These are phyloP conservation scores for Micromussa lordhowensis DNA, from an alignment of 92 coral and sea anemone species.

Conservation along the genomic window DNA sequence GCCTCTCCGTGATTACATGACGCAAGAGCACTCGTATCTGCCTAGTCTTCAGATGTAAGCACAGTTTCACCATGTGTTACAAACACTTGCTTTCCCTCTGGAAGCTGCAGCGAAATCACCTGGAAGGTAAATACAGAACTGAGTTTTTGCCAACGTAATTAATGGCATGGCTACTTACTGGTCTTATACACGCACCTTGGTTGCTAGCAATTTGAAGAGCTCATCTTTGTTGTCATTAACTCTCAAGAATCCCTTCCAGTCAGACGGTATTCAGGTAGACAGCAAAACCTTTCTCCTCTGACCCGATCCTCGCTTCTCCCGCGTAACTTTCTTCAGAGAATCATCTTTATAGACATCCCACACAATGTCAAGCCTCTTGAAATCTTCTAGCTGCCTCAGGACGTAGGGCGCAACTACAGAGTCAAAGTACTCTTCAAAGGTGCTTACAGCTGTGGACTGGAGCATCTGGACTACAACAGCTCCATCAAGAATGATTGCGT, in stretches of 20 bases:
- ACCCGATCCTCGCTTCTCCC: slow-evolving; percentile 75
- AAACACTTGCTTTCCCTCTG: slow-evolving; percentile 60
- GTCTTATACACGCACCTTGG: slow-evolving; percentile 15
- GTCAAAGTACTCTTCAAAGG: slow-evolving; percentile 68
- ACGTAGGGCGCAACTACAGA: slow-evolving; percentile 66
- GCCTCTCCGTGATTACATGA: slow-evolving; percentile 70
- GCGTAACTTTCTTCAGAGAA: slow-evolving; percentile 57
- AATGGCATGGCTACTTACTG: slow-evolving; percentile 6
- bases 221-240: slow-evolving; percentile 72
- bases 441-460: slow-evolving; percentile 56
- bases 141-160: background rate
- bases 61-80: slow-evolving; percentile 45
- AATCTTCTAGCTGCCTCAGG: slow-evolving; percentile 49
- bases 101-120: slow-evolving; percentile 46
- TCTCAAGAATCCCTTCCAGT: slow-evolving; percentile 75
- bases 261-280: slow-evolving; percentile 55
- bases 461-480: slow-evolving; percentile 76
- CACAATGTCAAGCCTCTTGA: slow-evolving; percentile 66
- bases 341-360: slow-evolving; percentile 69
- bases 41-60: slow-evolving; percentile 29
- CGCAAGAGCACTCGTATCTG: slow-evolving; percentile 19
- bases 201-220: slow-evolving; percentile 60
- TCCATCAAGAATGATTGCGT: slow-evolving; percentile 64
- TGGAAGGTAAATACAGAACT: slow-evolving; percentile 15
- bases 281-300: slow-evolving; percentile 63